Conservation (phyloP, 2,113 vertebrate species). For the Arizona elegans region DNA sequence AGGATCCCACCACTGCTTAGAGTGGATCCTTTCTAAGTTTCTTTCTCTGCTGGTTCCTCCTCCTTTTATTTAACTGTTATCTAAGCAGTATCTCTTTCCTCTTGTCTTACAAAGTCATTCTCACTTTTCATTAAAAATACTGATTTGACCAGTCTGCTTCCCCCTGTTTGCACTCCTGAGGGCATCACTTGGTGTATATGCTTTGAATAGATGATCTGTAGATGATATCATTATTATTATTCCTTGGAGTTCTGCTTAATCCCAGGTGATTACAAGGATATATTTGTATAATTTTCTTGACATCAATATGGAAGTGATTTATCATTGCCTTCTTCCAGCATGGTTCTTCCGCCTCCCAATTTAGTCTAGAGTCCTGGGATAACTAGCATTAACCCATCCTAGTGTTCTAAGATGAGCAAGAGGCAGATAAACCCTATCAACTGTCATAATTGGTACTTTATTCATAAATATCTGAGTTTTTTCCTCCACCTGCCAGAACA, state of each 20-base stretch:
- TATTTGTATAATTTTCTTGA: not conserved
- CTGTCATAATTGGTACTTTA: not conserved
- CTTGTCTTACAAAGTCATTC: not conserved
- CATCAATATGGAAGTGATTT: not conserved
- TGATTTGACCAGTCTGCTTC: not conserved
- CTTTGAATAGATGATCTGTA: not conserved
- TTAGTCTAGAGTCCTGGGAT: not conserved
- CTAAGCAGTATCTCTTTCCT: not conserved
- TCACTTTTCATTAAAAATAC: not conserved
- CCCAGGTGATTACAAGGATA: not conserved
- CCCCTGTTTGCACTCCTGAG: not conserved
- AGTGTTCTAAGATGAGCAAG: not conserved
- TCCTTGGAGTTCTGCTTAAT: not conserved
- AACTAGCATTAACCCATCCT: not conserved
- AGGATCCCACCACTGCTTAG: too few species aligned
- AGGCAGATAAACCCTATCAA: not conserved
- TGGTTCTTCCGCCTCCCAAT: not conserved
- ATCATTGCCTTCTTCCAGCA: not conserved
- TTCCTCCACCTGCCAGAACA: not conserved
- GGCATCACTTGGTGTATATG: not conserved
- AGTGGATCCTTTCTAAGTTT: not conserved
- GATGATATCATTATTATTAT: not conserved
- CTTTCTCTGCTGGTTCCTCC: not conserved
- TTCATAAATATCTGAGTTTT: not conserved
- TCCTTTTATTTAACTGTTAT: not conserved